phyloP scores from a whole-genome alignment of 1,140 invertebrate genomes.

The Paraescarpia echinospica region DNA sequence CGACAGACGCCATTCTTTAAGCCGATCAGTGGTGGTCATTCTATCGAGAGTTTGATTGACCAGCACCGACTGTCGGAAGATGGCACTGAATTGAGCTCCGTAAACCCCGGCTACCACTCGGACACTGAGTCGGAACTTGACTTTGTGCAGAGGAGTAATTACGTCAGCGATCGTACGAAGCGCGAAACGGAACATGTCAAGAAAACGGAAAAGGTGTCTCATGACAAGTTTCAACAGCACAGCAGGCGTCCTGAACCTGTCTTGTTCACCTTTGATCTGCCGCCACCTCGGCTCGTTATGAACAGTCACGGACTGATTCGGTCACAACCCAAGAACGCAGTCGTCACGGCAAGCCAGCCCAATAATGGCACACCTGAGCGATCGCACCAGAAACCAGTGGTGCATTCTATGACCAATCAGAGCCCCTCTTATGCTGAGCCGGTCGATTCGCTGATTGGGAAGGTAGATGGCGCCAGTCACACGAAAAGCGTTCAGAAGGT shows the following conservation, averaged over 20 bases:
- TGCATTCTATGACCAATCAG: conserved; percentile 35
- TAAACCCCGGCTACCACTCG: conserved; percentile 9
- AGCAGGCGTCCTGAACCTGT: neutral
- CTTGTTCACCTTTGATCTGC: conserved; percentile 20
- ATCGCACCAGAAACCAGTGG: neutral
- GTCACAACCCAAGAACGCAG: neutral
- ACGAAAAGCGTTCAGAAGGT: conserved; percentile 36
- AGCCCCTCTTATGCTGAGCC: conserved; percentile 92
- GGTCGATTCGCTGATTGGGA: conserved; percentile 73
- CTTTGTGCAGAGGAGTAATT: conserved; percentile 1
- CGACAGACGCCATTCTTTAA: conserved; percentile 63
- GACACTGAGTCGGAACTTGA: conserved; percentile 8
- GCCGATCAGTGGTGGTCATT: neutral
- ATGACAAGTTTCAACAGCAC: no score
- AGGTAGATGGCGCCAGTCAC: conserved; percentile 45
- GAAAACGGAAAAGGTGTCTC: neutral
- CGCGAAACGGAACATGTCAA: conserved; percentile 10
- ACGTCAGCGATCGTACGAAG: neutral
- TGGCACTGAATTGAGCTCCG: conserved; percentile 9
- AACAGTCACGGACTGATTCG: conserved; percentile 15
- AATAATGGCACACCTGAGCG: neutral
- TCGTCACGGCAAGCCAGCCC: neutral
- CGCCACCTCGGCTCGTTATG: neutral
- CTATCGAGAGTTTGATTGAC: conserved; percentile 3
- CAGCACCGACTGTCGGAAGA: neutral